Percentiles rank a stretch among this genome's conserved stretches.
Evolutionary conservation across 1,140 invertebrate species (phyloP).

Genomic region (Saccostrea echinata): DNA sequence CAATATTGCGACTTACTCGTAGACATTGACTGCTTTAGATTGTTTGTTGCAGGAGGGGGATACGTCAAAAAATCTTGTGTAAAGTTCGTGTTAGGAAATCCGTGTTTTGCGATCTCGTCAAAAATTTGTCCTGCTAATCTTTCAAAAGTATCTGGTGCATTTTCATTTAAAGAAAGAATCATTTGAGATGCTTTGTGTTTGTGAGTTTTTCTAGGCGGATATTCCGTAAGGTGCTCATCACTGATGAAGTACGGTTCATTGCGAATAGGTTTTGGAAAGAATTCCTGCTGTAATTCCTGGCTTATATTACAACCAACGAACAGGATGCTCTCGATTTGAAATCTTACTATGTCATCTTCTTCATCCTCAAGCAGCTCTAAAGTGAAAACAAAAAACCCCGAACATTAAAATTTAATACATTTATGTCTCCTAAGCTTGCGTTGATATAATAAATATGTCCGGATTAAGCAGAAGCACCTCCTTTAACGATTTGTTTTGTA

Average conservation of each 20-base stretch:
- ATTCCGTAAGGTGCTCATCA: background rate
- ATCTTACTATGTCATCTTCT: background rate
- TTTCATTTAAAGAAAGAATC: background rate
- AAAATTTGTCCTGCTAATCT: background rate
- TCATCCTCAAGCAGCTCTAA: background rate
- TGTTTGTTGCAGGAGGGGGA: background rate
- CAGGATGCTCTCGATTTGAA: background rate
- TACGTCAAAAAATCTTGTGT: too few relatives aligned
- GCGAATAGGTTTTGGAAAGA: too few relatives aligned
- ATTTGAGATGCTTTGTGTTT: background rate
- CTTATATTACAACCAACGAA: background rate
- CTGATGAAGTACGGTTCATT: background rate
- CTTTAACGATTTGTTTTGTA: too few relatives aligned
- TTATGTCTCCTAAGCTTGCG: too few relatives aligned
- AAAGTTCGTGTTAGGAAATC: too few relatives aligned
- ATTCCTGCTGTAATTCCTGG: background rate
- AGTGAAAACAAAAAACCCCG: too few relatives aligned
- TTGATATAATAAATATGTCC: too few relatives aligned
- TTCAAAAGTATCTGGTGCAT: background rate
- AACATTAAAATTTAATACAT: too few relatives aligned
- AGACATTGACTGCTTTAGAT: background rate
- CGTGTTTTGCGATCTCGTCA: background rate
- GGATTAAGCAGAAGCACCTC: too few relatives aligned
- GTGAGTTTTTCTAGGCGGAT: too few relatives aligned
- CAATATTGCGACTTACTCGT: too few relatives aligned